These are phyloP conservation scores for Petrocephalus microphthalmus DNA, from an alignment of 2,113 vertebrate genomes.

Conservation along the genomic window DNA sequence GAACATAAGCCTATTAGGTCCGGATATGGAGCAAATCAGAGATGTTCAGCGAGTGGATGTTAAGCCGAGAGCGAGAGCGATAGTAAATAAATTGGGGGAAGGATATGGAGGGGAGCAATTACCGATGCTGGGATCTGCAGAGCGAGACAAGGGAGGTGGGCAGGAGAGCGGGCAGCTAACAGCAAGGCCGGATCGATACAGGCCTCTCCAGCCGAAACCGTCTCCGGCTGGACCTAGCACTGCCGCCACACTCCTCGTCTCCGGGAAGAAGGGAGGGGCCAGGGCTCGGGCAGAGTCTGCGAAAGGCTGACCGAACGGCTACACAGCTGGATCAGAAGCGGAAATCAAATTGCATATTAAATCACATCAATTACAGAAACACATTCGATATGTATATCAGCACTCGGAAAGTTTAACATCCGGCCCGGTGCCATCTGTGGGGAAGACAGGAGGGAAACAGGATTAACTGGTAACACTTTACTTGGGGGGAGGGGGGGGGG, in stretches of 20 bases:
- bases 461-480: background rate
- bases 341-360: background rate
- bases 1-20: slow-evolving; percentile 37
- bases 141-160: background rate
- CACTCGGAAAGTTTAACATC: background rate
- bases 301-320: background rate
- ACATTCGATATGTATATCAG: background rate
- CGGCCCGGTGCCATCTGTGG: background rate
- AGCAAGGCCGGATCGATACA: background rate
- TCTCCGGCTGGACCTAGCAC: background rate
- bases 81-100: background rate
- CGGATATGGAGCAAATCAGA: slow-evolving; percentile 24
- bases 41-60: slow-evolving; percentile 20
- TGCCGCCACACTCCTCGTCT: background rate
- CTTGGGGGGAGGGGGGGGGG: no score
- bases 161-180: background rate
- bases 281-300: no score
- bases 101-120: background rate
- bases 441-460: background rate
- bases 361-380: background rate
- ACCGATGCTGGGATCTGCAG: background rate
- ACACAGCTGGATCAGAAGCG: background rate
- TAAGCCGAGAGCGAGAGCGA: background rate
- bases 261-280: no score
- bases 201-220: background rate